Conservation (phyloP, 2,113 vertebrate species). For the Erinaceus europaeus region DNA sequence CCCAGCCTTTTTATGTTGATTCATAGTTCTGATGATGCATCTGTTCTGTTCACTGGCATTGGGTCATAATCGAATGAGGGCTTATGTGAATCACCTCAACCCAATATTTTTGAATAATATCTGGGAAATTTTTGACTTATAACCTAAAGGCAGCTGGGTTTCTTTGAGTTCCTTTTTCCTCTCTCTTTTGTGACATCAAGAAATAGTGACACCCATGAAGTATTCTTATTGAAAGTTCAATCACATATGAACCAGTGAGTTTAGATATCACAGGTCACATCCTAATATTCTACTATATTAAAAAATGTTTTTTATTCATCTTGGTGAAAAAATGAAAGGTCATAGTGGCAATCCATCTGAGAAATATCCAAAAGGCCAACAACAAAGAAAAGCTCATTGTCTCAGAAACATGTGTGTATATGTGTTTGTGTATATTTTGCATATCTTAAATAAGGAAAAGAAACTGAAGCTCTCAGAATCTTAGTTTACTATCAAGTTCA, state of each 20-base stretch:
- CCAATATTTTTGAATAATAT: background rate
- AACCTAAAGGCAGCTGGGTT: background rate
- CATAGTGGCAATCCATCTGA: background rate
- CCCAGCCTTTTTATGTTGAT: background rate
- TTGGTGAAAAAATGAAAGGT: constrained; percentile 27
- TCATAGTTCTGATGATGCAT: background rate
- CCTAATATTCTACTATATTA: background rate
- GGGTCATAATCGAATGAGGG: background rate
- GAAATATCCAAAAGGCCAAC: constrained; percentile 18
- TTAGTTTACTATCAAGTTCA: background rate
- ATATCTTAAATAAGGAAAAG: background rate
- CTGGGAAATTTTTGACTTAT: background rate
- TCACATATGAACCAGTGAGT: constrained; percentile 12
- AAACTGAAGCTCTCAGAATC: background rate
- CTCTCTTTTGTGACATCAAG: constrained; percentile 15
- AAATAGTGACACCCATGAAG: background rate
- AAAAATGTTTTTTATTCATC: constrained; percentile 47
- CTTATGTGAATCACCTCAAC: background rate
- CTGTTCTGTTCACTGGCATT: background rate
- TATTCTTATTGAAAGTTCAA: constrained; percentile 38
- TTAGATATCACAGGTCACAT: constrained; percentile 41
- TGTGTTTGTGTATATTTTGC: too few relatives aligned
- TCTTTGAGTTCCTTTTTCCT: constrained; percentile 23
- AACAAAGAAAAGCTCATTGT: constrained; percentile 28
- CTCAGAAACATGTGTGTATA: too few relatives aligned